phyloP scores from a whole-genome alignment of 2,113 vertebrate species.

The Chrysemys picta region DNA sequence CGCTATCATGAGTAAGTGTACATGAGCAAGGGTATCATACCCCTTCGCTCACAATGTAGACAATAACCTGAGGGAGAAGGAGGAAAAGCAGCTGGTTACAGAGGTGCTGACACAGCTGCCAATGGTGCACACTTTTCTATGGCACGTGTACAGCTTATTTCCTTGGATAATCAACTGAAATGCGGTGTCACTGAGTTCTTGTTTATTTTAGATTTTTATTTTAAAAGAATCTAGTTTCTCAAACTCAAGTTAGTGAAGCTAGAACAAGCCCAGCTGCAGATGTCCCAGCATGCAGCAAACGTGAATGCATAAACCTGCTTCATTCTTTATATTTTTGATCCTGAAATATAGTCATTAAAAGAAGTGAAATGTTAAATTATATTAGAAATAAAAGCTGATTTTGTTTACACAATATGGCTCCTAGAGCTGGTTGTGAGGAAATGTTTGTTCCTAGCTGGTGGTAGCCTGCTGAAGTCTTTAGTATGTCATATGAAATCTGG shows the following conservation, averaged over 20 bases:
- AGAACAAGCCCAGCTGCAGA: neutral
- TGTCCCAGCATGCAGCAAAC: neutral
- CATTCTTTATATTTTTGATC: neutral
- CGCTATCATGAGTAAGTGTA: neutral
- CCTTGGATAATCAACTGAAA: neutral
- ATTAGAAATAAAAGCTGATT: neutral
- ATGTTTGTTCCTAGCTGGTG: slow-evolving; percentile 29
- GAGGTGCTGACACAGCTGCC: neutral
- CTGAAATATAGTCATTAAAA: neutral
- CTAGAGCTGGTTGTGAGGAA: neutral
- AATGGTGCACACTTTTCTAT: neutral
- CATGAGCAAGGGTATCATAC: neutral
- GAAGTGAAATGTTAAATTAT: neutral
- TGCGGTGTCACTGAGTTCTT: neutral
- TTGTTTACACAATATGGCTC: neutral
- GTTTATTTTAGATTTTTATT: slow-evolving; percentile 7
- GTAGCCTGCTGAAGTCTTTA: slow-evolving; percentile 22
- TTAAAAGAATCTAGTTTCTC: neutral
- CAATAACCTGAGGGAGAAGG: neutral
- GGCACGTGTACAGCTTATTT: neutral
- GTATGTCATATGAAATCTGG: slow-evolving; percentile 43
- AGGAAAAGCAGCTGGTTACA: slow-evolving; percentile 2
- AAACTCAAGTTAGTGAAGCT: neutral
- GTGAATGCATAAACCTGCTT: neutral
- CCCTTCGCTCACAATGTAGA: neutral